A percentile compares a stretch with the other conserved stretches of the same genome.
Evolutionary conservation across 2,113 vertebrate genomes (phyloP).

Genomic region (Archilochus colubris): DNA sequence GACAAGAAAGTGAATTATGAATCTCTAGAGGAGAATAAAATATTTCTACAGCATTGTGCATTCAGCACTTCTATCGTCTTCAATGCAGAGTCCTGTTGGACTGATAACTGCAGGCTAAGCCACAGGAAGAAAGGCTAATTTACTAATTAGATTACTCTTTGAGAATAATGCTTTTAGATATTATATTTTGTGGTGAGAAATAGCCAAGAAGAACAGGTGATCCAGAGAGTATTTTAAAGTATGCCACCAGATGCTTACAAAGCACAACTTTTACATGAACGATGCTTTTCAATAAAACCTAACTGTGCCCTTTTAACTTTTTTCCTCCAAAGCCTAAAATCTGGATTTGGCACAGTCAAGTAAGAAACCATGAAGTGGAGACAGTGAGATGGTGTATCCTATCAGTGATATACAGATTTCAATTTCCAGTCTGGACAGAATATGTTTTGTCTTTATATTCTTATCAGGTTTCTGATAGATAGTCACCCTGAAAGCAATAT

Average conservation of each 20-base stretch:
- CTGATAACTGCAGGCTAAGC: background rate
- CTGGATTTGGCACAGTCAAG: background rate
- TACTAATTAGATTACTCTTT: slow-evolving; percentile 6
- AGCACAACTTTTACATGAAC: background rate
- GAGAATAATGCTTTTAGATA: background rate
- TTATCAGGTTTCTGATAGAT: background rate
- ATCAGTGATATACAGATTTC: background rate
- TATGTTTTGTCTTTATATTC: background rate
- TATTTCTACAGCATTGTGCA: slow-evolving; percentile 2
- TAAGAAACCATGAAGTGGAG: background rate
- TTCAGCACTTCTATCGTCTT: slow-evolving; percentile 16
- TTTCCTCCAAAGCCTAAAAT: background rate
- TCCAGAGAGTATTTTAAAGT: background rate
- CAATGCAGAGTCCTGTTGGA: background rate
- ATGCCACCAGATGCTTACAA: background rate
- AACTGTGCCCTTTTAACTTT: background rate
- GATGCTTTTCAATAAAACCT: background rate
- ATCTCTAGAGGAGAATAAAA: slow-evolving; percentile 28
- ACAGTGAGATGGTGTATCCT: background rate
- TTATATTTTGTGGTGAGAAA: background rate
- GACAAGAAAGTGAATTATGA: slow-evolving; percentile 7
- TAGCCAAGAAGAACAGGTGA: background rate
- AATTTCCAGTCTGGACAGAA: background rate
- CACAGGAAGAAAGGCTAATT: background rate
- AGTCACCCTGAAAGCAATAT: background rate